phyloP scores from a whole-genome alignment of 2,888 invertebrate genomes.

The Sphecodes monilicornis region DNA sequence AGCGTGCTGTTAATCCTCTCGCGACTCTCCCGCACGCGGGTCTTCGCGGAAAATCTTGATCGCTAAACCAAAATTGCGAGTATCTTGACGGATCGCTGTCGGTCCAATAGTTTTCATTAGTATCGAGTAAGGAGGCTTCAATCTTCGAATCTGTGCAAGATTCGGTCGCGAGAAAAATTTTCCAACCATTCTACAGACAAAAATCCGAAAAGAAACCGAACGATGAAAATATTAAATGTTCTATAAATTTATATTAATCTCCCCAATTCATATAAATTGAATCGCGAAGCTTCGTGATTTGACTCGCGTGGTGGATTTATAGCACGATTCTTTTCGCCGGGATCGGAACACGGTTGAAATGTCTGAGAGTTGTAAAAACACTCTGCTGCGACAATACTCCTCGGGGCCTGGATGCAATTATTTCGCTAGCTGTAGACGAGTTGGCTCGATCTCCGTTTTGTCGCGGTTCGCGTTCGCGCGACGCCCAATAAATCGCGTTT shows the following conservation, averaged over 20 bases:
- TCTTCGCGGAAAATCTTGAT: not conserved
- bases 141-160: too few relatives aligned
- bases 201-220: too few relatives aligned
- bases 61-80: not conserved
- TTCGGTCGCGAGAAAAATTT: too few relatives aligned
- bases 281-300: too few relatives aligned
- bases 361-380: not conserved
- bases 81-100: not conserved
- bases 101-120: not conserved
- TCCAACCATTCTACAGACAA: too few relatives aligned
- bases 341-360: not conserved
- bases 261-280: too few relatives aligned
- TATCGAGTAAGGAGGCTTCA: too few relatives aligned
- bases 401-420: not conserved
- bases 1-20: not conserved
- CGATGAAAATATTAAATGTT: too few relatives aligned
- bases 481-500: constrained; percentile 28
- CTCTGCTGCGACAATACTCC: not conserved
- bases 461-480: not conserved
- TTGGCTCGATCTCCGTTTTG: not conserved
- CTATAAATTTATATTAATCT: too few relatives aligned
- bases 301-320: too few relatives aligned
- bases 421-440: not conserved
- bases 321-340: not conserved
- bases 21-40: not conserved